phyloP scores from a whole-genome alignment of 1,140 invertebrate genomes.

The Whitmania pigra region DNA sequence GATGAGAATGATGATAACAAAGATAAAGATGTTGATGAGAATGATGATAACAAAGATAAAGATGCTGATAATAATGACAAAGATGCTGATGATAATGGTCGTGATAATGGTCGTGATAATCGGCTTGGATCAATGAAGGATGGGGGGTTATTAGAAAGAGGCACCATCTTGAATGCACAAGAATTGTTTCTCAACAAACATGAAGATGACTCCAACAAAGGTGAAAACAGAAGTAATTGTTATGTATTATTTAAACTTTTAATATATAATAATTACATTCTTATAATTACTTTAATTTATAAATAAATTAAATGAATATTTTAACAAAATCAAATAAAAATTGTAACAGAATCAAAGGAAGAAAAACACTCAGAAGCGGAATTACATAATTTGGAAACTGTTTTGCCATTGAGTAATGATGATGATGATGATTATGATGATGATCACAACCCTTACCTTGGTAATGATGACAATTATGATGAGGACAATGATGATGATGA shows the following conservation, averaged over 20 bases:
- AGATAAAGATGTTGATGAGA: not conserved
- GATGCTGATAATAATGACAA: no score
- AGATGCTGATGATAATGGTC: not conserved
- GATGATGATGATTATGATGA: slow-evolving; percentile 9
- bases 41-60: not conserved
- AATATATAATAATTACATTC: no score
- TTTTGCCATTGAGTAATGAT: not conserved
- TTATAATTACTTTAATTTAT: no score
- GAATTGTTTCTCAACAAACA: not conserved
- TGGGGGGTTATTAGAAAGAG: not conserved
- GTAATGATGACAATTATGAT: slow-evolving; percentile 1
- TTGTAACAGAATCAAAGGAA: no score
- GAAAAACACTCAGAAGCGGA: no score
- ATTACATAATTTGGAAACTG: no score
- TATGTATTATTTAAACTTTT: no score
- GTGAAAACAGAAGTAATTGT: no score
- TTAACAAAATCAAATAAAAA: no score
- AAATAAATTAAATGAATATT: no score
- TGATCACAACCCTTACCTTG: not conserved
- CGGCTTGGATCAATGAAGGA: not conserved
- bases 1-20: not conserved
- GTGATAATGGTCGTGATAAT: not conserved
- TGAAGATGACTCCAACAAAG: not conserved
- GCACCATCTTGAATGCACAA: not conserved
- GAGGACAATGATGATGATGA: not conserved